A percentile compares a stretch with the other conserved stretches of the same genome.
phyloP scores from a whole-genome alignment of 2,888 invertebrate genomes.

The Eumacrocentrus americanus region DNA sequence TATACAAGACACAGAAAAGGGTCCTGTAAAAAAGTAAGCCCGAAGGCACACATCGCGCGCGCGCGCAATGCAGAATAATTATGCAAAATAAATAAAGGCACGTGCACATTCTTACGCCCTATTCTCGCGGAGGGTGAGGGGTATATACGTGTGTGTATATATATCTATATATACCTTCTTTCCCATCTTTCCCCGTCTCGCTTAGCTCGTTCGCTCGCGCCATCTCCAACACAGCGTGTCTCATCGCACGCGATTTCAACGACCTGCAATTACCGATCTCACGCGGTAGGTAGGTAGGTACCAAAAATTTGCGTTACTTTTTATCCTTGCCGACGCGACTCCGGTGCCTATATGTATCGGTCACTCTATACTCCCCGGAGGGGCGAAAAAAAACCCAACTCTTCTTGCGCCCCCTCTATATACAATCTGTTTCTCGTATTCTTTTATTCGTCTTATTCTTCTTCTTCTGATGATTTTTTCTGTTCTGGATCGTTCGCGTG shows the following conservation, averaged over 20 bases:
- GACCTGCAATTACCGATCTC: conserved; percentile 50
- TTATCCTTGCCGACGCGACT: conserved; percentile 28
- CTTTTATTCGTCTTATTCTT: background rate
- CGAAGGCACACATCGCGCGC: conserved; percentile 11
- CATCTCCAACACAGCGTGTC: conserved; percentile 19
- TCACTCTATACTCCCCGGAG: background rate
- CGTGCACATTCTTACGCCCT: conserved; percentile 50
- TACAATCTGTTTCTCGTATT: background rate
- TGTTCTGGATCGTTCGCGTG: background rate
- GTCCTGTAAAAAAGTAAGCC: conserved; percentile 22
- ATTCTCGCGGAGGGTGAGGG: background rate
- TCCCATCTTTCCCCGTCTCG: conserved; percentile 7
- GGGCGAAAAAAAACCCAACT: background rate
- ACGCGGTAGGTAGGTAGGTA: conserved; percentile 39
- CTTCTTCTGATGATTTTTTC: background rate
- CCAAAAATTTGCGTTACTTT: conserved; percentile 38
- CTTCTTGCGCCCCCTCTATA: background rate
- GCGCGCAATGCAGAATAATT: conserved; percentile 44
- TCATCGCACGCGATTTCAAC: conserved; percentile 50
- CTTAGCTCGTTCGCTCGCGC: background rate
- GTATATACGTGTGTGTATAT: conserved; percentile 3
- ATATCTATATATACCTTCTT: conserved; percentile 9
- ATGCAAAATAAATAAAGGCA: conserved; percentile 56
- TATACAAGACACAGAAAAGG: background rate
- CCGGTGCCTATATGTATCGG: background rate